phyloP scores from a whole-genome alignment of 2,797 vertebrate genomes.

The Setipinna tenuifilis region DNA sequence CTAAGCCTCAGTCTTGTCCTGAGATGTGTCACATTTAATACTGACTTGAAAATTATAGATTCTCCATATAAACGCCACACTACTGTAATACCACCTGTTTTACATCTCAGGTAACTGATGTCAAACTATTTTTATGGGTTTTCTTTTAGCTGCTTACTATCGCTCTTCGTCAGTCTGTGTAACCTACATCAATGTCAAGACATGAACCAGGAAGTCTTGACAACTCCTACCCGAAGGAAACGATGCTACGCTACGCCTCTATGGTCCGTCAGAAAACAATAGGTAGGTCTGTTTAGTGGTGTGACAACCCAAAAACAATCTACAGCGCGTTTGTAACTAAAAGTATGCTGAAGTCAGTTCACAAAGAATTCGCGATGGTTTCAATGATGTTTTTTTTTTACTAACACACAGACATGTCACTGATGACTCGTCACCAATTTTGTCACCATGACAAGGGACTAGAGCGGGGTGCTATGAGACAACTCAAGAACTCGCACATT shows the following conservation, averaged over 20 bases:
- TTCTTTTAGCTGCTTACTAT: background rate
- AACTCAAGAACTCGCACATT: background rate
- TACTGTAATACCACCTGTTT: background rate
- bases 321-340: background rate
- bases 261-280: background rate
- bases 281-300: background rate
- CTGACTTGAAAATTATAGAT: no score
- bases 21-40: no score
- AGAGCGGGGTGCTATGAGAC: background rate
- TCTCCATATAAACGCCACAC: no score
- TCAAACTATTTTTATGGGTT: background rate
- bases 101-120: background rate
- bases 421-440: background rate
- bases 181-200: background rate
- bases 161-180: background rate
- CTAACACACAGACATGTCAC: background rate
- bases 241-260: background rate
- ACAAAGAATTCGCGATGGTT: background rate
- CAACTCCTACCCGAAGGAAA: background rate
- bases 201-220: constrained; percentile 19
- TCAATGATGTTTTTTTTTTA: background rate
- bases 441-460: background rate
- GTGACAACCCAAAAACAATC: background rate
- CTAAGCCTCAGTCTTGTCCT: no score
- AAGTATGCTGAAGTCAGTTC: no score